Evolutionary conservation across 2,113 vertebrate genomes (phyloP).

Genomic region (Gnathonemus echidnorhynchus): DNA sequence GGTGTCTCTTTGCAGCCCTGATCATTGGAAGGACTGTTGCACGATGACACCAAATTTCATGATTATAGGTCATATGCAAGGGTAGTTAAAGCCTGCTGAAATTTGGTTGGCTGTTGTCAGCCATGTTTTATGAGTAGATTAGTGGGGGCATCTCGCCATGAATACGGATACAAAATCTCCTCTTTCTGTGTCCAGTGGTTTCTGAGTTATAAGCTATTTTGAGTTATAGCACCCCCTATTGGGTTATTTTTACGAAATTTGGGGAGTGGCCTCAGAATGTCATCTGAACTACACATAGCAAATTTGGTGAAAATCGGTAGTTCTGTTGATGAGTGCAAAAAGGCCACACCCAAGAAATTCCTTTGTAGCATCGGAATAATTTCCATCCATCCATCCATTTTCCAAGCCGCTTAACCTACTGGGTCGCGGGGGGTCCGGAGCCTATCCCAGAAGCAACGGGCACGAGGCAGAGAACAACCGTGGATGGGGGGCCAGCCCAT

Average conservation of each 20-base stretch:
- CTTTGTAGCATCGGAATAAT: not conserved
- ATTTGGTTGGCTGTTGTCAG: not conserved
- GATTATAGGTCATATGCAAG: not conserved
- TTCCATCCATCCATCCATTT: too few relatives aligned
- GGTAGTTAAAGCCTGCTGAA: not conserved
- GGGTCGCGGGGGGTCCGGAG: too few relatives aligned
- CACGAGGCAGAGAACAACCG: too few relatives aligned
- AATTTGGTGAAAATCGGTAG: not conserved
- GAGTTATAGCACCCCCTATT: not conserved
- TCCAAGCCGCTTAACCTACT: too few relatives aligned
- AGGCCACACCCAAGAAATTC: not conserved
- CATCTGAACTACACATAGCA: not conserved
- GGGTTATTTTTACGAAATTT: not conserved
- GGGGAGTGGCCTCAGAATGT: not conserved
- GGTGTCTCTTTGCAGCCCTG: not conserved
- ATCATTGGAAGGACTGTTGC: not conserved
- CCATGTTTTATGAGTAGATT: not conserved
- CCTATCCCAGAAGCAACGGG: too few relatives aligned
- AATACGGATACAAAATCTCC: not conserved
- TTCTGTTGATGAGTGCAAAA: not conserved
- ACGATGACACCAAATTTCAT: not conserved
- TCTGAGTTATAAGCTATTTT: not conserved
- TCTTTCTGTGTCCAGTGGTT: not conserved
- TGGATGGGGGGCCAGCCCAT: too few relatives aligned
- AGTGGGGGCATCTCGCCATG: not conserved